These are phyloP conservation scores for Cecropterus lyciades DNA, from an alignment of 1,140 invertebrate genomes.

Conservation along the genomic window DNA sequence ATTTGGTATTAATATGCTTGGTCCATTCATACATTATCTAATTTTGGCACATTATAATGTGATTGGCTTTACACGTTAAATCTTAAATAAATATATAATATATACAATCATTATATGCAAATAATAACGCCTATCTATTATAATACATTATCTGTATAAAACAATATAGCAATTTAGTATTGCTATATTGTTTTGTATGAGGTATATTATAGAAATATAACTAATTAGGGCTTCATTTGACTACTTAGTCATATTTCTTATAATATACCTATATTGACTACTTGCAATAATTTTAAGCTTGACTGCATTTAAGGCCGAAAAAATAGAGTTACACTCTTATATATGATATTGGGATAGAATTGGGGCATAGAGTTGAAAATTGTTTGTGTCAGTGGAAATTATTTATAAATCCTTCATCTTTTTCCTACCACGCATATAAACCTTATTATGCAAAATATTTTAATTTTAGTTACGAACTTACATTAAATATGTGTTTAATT, in stretches of 20 bases:
- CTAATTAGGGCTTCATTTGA: no score
- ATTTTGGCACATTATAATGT: constrained; percentile 11
- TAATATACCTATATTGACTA: no score
- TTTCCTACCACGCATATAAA: no score
- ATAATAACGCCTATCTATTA: constrained; percentile 10
- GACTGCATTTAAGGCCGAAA: not conserved
- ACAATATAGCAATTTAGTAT: no score
- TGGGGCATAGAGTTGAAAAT: no score
- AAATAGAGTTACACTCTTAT: constrained; percentile 5
- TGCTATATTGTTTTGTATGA: no score
- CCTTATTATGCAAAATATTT: not conserved
- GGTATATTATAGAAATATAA: no score
- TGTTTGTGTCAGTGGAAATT: not conserved
- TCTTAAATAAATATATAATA: constrained; percentile 2
- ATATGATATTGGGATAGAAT: no score
- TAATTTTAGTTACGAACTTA: not conserved
- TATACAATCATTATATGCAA: constrained; percentile 5
- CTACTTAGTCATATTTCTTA: no score
- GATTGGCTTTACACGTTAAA: constrained; percentile 2
- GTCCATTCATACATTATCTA: constrained; percentile 8
- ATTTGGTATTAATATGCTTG: constrained; percentile 12
- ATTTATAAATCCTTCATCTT: not conserved
- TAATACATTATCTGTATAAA: constrained; percentile 3
- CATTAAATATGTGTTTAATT: constrained; percentile 1
- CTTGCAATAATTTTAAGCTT: no score